A percentile compares a stretch with the other conserved stretches of the same genome.
Evolutionary conservation across 1,140 invertebrate genomes (phyloP).

Genomic region (Rhopalosiphum maidis): DNA sequence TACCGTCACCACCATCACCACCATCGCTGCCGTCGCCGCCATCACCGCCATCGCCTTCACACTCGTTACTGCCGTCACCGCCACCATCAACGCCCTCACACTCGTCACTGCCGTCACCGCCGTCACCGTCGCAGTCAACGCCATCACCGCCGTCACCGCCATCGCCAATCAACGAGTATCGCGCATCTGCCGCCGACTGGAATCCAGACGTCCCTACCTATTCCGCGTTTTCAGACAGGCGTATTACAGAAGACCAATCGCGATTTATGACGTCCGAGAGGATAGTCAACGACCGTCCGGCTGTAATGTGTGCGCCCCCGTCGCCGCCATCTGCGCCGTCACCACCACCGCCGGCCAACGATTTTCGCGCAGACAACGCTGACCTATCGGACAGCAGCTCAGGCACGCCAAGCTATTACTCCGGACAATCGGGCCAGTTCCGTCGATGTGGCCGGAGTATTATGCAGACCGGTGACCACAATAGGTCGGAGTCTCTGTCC

Average conservation of each 20-base stretch:
- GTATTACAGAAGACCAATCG: background rate
- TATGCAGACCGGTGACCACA: no score
- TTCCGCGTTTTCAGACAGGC: background rate
- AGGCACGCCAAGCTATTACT: background rate
- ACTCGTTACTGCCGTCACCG: no score
- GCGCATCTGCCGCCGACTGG: background rate
- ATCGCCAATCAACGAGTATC: no score
- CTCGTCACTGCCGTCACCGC: no score
- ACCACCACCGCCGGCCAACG: background rate
- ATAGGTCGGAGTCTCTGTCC: background rate
- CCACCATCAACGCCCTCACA: no score
- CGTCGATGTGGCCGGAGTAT: background rate
- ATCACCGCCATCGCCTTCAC: no score
- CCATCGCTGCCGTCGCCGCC: no score
- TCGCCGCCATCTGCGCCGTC: background rate
- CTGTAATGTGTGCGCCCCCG: no score
- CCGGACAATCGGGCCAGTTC: background rate
- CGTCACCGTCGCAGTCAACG: no score
- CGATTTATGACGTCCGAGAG: background rate
- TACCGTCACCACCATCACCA: background rate
- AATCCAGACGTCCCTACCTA: background rate
- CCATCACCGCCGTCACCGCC: no score
- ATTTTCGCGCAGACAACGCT: background rate
- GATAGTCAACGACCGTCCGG: fast-evolving
- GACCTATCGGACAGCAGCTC: background rate